Percentiles rank a stretch among this genome's conserved stretches.
Conservation (phyloP, 1,140 invertebrate genomes). For the Plutomurus gul region DNA sequence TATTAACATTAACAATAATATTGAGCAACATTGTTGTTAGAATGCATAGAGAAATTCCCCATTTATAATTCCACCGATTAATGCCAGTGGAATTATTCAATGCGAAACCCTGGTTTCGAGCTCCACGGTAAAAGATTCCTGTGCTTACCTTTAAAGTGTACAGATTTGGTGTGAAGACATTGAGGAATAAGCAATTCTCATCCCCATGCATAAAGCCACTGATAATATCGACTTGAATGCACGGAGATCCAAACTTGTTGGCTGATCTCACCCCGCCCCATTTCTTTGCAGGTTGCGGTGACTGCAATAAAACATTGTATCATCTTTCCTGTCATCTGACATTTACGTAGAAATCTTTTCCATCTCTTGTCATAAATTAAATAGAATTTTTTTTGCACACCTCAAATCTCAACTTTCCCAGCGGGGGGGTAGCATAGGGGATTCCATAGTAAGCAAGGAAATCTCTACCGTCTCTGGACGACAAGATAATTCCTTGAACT, state of each 20-base stretch:
- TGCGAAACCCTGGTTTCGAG: too few species aligned
- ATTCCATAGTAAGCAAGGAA: constrained; percentile 33
- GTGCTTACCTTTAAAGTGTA: not conserved
- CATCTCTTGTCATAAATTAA: not conserved
- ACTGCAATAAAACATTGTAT: constrained; percentile 33
- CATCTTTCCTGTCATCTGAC: too few species aligned
- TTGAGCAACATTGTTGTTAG: too few species aligned
- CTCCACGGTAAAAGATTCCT: not conserved
- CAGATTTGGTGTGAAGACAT: constrained; percentile 59
- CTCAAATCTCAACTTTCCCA: not conserved
- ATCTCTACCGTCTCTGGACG: constrained; percentile 20
- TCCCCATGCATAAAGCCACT: constrained; percentile 50
- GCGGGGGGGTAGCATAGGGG: constrained; percentile 6
- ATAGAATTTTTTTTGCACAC: not conserved
- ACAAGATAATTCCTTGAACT: constrained; percentile 15
- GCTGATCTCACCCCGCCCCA: constrained; percentile 52
- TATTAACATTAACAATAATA: too few species aligned
- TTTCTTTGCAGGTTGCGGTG: constrained; percentile 41
- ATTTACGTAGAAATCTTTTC: not conserved
- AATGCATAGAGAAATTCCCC: too few species aligned
- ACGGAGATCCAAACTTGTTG: constrained; percentile 47
- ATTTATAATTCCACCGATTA: not conserved
- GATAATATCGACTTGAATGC: constrained; percentile 48
- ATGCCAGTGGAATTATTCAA: not conserved
- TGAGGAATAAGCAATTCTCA: constrained; percentile 65